A percentile compares a stretch with the other conserved stretches of the same genome.
Conservation (phyloP, 2,113 vertebrate genomes). For the Microtus oregoni region DNA sequence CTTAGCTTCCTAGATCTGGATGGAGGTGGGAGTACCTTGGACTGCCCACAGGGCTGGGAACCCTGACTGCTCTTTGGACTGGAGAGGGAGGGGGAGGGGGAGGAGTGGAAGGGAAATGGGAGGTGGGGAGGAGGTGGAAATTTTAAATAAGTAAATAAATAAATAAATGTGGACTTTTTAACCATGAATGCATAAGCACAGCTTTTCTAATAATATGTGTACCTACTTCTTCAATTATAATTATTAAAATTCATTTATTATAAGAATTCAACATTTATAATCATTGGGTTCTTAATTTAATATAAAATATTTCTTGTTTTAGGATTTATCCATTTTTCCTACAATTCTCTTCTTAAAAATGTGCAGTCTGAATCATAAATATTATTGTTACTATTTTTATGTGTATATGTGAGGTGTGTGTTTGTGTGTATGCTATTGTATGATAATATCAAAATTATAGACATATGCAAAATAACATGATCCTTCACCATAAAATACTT, state of each 20-base stretch:
- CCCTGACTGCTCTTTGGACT: too few relatives aligned
- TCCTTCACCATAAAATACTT: neutral
- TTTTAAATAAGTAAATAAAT: too few relatives aligned
- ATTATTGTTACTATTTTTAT: neutral
- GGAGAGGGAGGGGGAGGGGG: too few relatives aligned
- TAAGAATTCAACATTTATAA: neutral
- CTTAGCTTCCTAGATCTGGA: too few relatives aligned
- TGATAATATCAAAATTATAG: neutral
- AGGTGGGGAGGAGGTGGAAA: too few relatives aligned
- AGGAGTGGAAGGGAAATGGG: too few relatives aligned
- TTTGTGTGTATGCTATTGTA: neutral
- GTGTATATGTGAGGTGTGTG: too few relatives aligned
- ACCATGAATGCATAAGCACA: neutral
- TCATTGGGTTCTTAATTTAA: neutral
- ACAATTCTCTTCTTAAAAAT: neutral
- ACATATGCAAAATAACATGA: neutral
- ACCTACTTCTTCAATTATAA: neutral
- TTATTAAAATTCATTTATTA: neutral
- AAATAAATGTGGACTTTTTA: too few relatives aligned
- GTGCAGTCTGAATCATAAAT: neutral
- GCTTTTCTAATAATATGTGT: fast-evolving
- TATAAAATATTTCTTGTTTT: neutral
- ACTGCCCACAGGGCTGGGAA: too few relatives aligned
- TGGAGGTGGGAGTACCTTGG: too few relatives aligned
- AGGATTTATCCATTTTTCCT: neutral